phyloP scores from a whole-genome alignment of 2,888 invertebrate genomes.

The Empis livida region DNA sequence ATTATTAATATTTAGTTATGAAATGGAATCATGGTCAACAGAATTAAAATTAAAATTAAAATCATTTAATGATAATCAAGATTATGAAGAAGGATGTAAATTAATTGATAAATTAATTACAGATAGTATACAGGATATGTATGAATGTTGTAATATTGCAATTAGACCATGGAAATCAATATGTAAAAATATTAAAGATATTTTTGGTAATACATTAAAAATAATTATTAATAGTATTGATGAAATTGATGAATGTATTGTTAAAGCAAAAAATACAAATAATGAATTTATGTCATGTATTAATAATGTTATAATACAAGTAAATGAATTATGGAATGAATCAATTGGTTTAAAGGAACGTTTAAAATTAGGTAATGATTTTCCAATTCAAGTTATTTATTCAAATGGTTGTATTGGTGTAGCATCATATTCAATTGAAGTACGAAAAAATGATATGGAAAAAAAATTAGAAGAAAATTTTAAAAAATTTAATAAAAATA shows the following conservation, averaged over 20 bases:
- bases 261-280: too few species aligned
- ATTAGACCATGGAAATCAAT: conserved; percentile 20
- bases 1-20: conserved; percentile 19
- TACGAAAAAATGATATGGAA: conserved; percentile 14
- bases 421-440: conserved; percentile 19
- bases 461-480: neutral
- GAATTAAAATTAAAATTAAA: conserved; percentile 18
- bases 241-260: conserved; percentile 20
- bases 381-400: conserved; percentile 21
- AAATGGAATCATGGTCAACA: conserved; percentile 18
- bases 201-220: conserved; percentile 18
- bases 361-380: neutral
- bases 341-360: conserved; percentile 12
- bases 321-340: conserved; percentile 15
- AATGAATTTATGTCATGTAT: conserved; percentile 19
- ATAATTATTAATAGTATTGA: conserved; percentile 19
- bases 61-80: conserved; percentile 14
- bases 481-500: too few species aligned
- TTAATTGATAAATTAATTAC: conserved; percentile 20
- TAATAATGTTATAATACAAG: conserved; percentile 17
- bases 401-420: conserved; percentile 24
- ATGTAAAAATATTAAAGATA: conserved; percentile 17
- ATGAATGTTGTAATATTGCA: conserved; percentile 23
- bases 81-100: conserved; percentile 18
- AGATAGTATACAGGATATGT: conserved; percentile 17